Conservation (phyloP, 92 coral and sea anemone species). For the Paragorgia papillata region DNA sequence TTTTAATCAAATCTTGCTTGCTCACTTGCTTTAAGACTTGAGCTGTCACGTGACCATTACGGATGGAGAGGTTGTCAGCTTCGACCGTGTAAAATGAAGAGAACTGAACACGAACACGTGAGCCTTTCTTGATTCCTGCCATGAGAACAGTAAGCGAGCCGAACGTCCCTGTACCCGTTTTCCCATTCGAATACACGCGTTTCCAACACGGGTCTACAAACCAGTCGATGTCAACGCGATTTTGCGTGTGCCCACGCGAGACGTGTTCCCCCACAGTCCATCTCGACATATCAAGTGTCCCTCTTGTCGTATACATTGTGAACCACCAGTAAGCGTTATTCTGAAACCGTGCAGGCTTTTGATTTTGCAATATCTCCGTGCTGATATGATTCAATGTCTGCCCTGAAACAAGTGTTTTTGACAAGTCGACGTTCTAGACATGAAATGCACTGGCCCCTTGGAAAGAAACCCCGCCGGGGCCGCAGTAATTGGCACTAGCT, state of each 20-base stretch:
- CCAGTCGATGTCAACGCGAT: constrained; percentile 76
- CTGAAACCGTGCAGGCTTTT: constrained; percentile 45
- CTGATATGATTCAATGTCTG: constrained; percentile 75
- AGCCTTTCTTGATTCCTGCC: constrained; percentile 64
- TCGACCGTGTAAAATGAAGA: constrained; percentile 67
- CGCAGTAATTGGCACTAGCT: too few species aligned
- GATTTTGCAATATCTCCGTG: neutral
- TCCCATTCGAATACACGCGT: constrained; percentile 61
- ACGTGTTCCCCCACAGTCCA: constrained; percentile 76
- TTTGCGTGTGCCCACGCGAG: constrained; percentile 75
- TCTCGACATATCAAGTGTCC: constrained; percentile 90
- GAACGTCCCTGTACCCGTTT: constrained; percentile 31
- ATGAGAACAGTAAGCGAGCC: constrained; percentile 56
- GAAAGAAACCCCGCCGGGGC: constrained; percentile 63
- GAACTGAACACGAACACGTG: constrained; percentile 78
- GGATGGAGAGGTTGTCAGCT: constrained; percentile 74
- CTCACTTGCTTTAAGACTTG: constrained; percentile 76
- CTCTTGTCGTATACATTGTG: constrained; percentile 63
- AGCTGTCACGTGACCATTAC: constrained; percentile 81
- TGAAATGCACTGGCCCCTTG: neutral
- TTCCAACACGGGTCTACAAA: constrained; percentile 80
- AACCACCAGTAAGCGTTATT: constrained; percentile 75
- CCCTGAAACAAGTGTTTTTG: constrained; percentile 14
- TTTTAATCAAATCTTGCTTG: constrained; percentile 48
- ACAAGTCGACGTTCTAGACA: constrained; percentile 20